Percentiles rank a stretch among this genome's conserved stretches.
Evolutionary conservation across 2,113 vertebrate species (phyloP).

Genomic region (Piaya cayana): DNA sequence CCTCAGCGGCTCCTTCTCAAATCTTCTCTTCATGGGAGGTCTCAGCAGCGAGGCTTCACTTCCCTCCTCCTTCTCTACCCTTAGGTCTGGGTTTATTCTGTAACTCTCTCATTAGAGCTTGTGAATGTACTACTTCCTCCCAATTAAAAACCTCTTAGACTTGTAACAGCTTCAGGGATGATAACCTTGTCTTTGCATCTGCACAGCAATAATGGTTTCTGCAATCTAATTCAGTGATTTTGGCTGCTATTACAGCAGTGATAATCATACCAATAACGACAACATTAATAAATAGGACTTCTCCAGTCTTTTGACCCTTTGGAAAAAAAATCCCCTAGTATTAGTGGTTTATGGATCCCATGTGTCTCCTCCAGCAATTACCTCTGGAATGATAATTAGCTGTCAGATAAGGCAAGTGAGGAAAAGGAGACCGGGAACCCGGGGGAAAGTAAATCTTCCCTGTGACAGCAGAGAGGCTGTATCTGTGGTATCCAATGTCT

Average conservation of each 20-base stretch:
- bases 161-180: background rate
- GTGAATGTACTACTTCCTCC: background rate
- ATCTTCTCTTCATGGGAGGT: background rate
- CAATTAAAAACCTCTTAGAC: background rate
- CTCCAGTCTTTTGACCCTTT: background rate
- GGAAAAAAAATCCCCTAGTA: background rate
- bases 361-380: background rate
- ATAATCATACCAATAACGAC: background rate
- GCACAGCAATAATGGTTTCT: background rate
- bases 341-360: background rate
- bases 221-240: background rate
- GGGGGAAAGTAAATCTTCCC: background rate
- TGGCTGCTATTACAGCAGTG: background rate
- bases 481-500: accelerated
- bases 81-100: background rate
- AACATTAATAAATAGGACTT: background rate
- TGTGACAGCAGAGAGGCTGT: background rate
- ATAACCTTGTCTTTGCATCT: background rate
- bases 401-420: background rate
- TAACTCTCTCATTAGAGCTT: background rate
- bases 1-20: accelerated
- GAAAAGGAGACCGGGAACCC: background rate
- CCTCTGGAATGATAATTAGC: slow-evolving; percentile 2
- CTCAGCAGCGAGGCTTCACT: background rate
- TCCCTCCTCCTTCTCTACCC: background rate